phyloP scores from a whole-genome alignment of 2,113 vertebrate species.

The Alexandromys fortis region DNA sequence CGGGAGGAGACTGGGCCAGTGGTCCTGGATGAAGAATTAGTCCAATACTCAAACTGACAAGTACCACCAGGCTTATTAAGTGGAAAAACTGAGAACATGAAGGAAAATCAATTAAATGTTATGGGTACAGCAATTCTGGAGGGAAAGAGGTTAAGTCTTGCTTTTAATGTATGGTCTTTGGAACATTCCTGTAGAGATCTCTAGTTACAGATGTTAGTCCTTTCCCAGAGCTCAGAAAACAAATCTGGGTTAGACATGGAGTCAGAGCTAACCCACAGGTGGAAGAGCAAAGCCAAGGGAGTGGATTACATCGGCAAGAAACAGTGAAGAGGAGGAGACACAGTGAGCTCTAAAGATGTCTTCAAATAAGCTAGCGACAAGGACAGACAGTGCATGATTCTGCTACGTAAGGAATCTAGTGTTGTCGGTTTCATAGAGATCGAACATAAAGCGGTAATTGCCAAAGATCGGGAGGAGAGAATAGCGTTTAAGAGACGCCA shows the following conservation, averaged over 20 bases:
- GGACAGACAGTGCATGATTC: neutral
- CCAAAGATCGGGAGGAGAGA: neutral
- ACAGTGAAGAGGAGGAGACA: slow-evolving; percentile 16
- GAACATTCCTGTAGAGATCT: neutral
- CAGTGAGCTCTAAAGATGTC: neutral
- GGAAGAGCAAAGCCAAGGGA: neutral
- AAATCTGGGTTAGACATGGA: neutral
- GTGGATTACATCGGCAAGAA: neutral
- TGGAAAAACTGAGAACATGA: slow-evolving; percentile 40
- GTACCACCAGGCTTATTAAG: neutral
- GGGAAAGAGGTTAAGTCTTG: neutral
- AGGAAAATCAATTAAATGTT: slow-evolving; percentile 35
- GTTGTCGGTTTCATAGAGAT: neutral
- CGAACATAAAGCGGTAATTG: neutral
- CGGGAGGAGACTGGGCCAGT: neutral
- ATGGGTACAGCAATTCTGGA: neutral
- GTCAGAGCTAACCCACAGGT: neutral
- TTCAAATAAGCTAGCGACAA: slow-evolving; percentile 10
- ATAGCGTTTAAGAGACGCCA: neutral
- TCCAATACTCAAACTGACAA: neutral
- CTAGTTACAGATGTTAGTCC: neutral
- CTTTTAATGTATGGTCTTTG: slow-evolving; percentile 17
- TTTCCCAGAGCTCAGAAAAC: slow-evolving; percentile 2
- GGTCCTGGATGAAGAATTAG: neutral
- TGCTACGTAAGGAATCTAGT: neutral